Base-by-base conservation (phyloP, 2,797 vertebrate species). In the Dromococcyx pavoninus region DNA sequence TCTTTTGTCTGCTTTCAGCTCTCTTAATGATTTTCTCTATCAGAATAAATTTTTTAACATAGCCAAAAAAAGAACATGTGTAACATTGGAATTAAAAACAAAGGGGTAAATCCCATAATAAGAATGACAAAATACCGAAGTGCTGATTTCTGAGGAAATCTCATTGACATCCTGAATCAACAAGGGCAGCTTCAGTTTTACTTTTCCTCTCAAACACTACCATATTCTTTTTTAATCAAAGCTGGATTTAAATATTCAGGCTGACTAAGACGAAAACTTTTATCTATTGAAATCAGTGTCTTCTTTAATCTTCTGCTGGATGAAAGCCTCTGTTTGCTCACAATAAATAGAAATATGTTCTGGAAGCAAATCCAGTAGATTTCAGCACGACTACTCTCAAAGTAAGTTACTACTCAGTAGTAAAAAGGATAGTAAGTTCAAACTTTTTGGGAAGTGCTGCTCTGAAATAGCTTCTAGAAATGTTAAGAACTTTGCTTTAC, bases 401-500 rank as follows among this genome's bases (percentile, higher is more conserved):
- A 72, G 53, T n/a, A 87, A 96, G 54, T 43, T 61, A 35, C 48
- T 90, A 13, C 3, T 50, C 17, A 11, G 22, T 11, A 65, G 25
- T 48, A 77, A 51, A 93, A 95, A 64, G 7, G 46, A 77, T 74
- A 39, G 60, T 66, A 60, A 14, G 13, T 73, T 91, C 50, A 92
- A 94, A 64, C 61, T 84, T 70, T 78, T 82, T 70, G 76, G 92
- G 43, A 64, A 82, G 18, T 76, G 41, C 61, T 91, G 57, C 91
- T 81, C 65, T 79, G 81, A 97, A 97, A 81, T 61, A 78, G 46
- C 89, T 83, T 37, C 74, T 76, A 91, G 76, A 93, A 95, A 95
- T 60, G 62, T 72, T 93, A 76, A 82, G 82, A 92, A 84, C 90
- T 91, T 82, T 50, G 58, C 71, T 91, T 96, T 96, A 92, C 44